Evolutionary conservation across 2,797 vertebrate genomes (phyloP).

Genomic region (Notolepis coatsorum): DNA sequence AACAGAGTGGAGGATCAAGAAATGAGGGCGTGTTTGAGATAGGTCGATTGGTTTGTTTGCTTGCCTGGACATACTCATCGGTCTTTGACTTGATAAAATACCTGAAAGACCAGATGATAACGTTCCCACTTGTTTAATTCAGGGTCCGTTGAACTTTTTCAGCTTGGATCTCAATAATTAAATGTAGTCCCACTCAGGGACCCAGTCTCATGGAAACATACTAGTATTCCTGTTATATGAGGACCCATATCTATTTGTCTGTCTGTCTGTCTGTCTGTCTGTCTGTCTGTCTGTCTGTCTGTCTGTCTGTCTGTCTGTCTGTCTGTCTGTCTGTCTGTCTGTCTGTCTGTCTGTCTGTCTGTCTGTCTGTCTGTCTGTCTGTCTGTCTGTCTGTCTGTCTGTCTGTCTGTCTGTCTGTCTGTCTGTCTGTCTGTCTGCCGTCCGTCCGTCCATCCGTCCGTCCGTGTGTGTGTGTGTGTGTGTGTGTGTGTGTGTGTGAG

Average conservation of each 20-base stretch:
- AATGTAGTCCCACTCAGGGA: too few relatives aligned
- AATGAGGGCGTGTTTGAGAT: too few relatives aligned
- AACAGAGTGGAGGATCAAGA: too few relatives aligned
- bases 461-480: neutral
- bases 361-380: neutral
- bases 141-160: too few relatives aligned
- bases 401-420: neutral
- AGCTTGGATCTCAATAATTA: too few relatives aligned
- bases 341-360: neutral
- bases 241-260: too few relatives aligned
- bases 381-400: neutral
- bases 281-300: neutral
- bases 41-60: too few relatives aligned
- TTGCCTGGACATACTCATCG: too few relatives aligned
- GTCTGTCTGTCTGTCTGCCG: neutral
- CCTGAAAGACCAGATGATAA: too few relatives aligned
- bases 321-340: neutral
- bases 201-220: neutral
- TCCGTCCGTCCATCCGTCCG: neutral
- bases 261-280: neutral
- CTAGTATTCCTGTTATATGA: too few relatives aligned
- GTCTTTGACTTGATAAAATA: too few relatives aligned
- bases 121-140: too few relatives aligned
- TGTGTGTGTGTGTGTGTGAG: neutral
- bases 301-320: neutral